Base-by-base conservation (phyloP, 1,140 invertebrate species). In the Scylla paramamosain region DNA sequence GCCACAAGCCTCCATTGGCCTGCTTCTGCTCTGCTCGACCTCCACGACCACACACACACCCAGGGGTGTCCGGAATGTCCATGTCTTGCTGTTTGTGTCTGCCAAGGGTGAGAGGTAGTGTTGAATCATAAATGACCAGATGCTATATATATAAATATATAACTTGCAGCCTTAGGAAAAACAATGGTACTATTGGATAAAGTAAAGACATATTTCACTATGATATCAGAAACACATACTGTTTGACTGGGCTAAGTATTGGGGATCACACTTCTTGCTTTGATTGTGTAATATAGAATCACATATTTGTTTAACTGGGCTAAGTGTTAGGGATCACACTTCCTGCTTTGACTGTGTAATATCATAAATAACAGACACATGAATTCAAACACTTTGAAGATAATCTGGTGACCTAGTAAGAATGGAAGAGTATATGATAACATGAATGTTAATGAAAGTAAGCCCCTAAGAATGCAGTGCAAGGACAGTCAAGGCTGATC, bases 21-120 rank as follows among this genome's bases (percentile, higher is more conserved):
- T 52, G 32, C 86, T 39, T 20, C 67, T 88, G 32, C 84, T 95
- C 91, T 16, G 20, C 82, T 77, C 84, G 91, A 25, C 48, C 67
- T 31, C 59, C 52, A n/a, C 95, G 86, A n/a, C 95, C 95, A 95
- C 95, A 95, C 39, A 93, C 95, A 91, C 95, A 95, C 10, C 92
- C 92, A 10, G 95, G 59, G 16, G 91, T 91, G 45, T 94, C 94
- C 10, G 89, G 88, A 48, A 83, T 95, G 89, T 93, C 95, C 92
- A 93, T 93, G 52, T 39, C 59, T 91, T 52, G 48, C 0, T 48
- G 45, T 32, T 31, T 20, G 82, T 59, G 52, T 77, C 88, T 91
- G 92, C 31, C 20, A 31, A 77, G 25, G 48, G 8, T 52, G 14
- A 39, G 82, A 87, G 52, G 16, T 83, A 20, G 25, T 32, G 7